Percentiles rank a stretch among this genome's conserved stretches.
These are phyloP conservation scores for Himalopsyche tibetana DNA, from an alignment of 2,888 invertebrate species.

Conservation along the genomic window DNA sequence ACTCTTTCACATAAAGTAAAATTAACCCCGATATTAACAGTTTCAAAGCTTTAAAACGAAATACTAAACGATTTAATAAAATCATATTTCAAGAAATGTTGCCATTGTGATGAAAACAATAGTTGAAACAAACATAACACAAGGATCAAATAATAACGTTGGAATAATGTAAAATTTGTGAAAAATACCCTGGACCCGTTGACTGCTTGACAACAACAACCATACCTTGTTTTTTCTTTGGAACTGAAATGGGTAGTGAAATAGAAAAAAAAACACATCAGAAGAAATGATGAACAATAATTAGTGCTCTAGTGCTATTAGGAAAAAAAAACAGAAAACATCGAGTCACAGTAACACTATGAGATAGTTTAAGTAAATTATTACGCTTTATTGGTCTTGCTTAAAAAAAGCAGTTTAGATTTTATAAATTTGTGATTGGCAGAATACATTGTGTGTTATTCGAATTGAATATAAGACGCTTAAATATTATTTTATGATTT, in stretches of 20 bases:
- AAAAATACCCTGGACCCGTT: conserved; percentile 63
- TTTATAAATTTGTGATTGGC: too few relatives aligned
- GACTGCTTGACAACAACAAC: conserved; percentile 71
- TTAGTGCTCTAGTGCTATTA: conserved; percentile 48
- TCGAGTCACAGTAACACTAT: conserved; percentile 44
- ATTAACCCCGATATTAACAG: too few relatives aligned
- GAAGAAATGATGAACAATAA: conserved; percentile 54
- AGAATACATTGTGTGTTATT: too few relatives aligned
- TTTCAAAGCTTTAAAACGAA: too few relatives aligned
- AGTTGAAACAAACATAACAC: conserved; percentile 3
- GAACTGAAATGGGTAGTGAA: conserved; percentile 81
- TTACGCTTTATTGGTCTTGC: conserved; percentile 23
- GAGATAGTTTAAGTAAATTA: conserved; percentile 20
- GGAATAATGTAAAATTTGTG: conserved; percentile 61
- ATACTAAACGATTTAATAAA: too few relatives aligned
- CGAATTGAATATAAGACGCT: too few relatives aligned
- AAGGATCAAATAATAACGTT: conserved; percentile 19
- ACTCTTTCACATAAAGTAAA: too few relatives aligned
- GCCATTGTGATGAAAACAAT: conserved; percentile 16
- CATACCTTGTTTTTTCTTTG: conserved; percentile 86
- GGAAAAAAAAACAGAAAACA: conserved; percentile 46
- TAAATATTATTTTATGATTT: too few relatives aligned
- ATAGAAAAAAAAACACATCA: conserved; percentile 63
- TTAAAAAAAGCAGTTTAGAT: not conserved
- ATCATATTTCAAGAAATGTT: conserved; percentile 44